Evolutionary conservation across 1,140 invertebrate genomes (phyloP).

Genomic region (Acromyrmex charruanus): DNA sequence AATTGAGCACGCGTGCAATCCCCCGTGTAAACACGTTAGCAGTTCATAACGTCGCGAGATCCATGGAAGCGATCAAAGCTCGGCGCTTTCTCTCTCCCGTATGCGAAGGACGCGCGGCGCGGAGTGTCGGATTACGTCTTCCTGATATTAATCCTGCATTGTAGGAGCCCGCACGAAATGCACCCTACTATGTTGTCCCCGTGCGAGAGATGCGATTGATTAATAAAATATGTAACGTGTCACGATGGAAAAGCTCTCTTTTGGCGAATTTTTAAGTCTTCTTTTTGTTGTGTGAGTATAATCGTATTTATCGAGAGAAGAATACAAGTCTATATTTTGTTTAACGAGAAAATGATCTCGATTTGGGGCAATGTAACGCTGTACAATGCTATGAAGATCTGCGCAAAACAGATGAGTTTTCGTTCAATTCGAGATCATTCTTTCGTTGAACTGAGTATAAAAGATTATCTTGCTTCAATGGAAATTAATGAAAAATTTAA

Average conservation of each 20-base stretch:
- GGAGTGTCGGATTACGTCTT: constrained; percentile 41
- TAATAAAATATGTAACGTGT: constrained; percentile 54
- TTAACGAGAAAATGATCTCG: no score
- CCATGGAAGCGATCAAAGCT: constrained; percentile 56
- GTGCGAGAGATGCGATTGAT: constrained; percentile 32
- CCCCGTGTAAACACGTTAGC: constrained; percentile 61
- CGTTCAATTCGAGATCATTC: no score
- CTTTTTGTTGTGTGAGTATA: constrained; percentile 26
- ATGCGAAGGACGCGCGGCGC: constrained; percentile 52
- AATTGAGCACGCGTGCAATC: constrained; percentile 65
- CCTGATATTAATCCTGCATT: constrained; percentile 61
- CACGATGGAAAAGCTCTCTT: constrained; percentile 10
- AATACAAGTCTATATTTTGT: neutral
- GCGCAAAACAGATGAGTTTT: no score
- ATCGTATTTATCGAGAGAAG: constrained; percentile 35
- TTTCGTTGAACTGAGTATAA: no score
- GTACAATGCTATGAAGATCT: no score
- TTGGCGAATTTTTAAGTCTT: constrained; percentile 24
- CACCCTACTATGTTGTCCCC: neutral
- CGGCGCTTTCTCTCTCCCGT: constrained; percentile 13
- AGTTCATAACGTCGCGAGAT: constrained; percentile 63
- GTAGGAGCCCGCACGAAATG: constrained; percentile 43
- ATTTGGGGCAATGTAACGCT: no score
- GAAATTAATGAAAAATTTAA: neutral
- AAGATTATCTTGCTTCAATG: neutral